A percentile compares a stretch with the other conserved stretches of the same genome.
Evolutionary conservation across 2,797 vertebrate species (phyloP).

Genomic region (Alcedo quadribrachys): DNA sequence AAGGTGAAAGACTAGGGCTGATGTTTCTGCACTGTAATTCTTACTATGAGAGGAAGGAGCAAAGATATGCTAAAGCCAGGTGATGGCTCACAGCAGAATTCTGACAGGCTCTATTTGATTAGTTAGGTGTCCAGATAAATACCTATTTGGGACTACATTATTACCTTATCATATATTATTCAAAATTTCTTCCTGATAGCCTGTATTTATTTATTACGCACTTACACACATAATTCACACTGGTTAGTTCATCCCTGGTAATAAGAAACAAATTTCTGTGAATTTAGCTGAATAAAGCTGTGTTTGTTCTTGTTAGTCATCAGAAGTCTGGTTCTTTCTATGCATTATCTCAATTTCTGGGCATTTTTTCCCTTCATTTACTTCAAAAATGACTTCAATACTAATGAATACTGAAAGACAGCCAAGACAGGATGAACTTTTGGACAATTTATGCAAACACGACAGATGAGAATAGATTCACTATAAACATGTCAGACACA

Average conservation of each 20-base stretch:
- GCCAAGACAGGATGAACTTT: slow-evolving; percentile 60
- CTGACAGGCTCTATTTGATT: background rate
- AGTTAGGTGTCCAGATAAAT: background rate
- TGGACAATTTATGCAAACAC: slow-evolving; percentile 68
- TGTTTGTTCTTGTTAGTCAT: slow-evolving; percentile 39
- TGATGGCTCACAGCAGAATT: background rate
- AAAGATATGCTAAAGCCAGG: background rate
- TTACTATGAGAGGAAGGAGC: background rate
- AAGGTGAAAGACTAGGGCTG: background rate
- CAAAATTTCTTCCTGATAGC: background rate
- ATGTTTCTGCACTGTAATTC: background rate
- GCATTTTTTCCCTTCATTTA: slow-evolving; percentile 49
- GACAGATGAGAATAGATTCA: slow-evolving; percentile 68
- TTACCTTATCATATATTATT: background rate
- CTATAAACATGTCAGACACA: slow-evolving; percentile 62
- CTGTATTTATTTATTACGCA: background rate
- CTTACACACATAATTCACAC: background rate
- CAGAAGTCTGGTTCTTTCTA: slow-evolving; percentile 4
- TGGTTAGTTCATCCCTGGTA: background rate
- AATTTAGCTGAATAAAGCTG: slow-evolving; percentile 35
- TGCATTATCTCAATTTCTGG: slow-evolving; percentile 50
- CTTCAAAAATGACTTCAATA: slow-evolving; percentile 39
- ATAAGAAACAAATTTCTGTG: slow-evolving; percentile 18
- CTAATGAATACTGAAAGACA: slow-evolving; percentile 67
- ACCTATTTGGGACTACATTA: background rate